Base-by-base conservation (phyloP, 2,888 invertebrate species). In the Chrysolina haemoptera region DNA sequence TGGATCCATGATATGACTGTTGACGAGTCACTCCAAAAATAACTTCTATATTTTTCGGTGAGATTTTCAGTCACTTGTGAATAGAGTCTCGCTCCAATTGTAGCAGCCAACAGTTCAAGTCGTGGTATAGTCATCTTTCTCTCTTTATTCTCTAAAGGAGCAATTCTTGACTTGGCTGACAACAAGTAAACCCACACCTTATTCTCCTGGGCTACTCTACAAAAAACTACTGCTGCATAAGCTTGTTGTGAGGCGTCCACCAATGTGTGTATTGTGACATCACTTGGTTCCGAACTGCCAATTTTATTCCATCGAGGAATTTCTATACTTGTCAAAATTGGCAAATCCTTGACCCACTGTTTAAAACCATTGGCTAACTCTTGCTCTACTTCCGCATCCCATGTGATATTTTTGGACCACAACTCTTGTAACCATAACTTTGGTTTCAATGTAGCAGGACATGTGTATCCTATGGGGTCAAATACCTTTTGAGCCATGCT, bases 11-110 rank as follows among this genome's bases (percentile, higher is more conserved):
- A 71, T 4, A 83, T 63, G 0, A 80, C 83, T 3, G 79, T 82
- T 1, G 78, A 75, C 0, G 81, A 81, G 65, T 83, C 83, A 50
- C 75, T 80, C 83, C 82, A 84, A 70, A 77, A 82, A 72, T 62
- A 71, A n/a, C n/a, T n/a, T n/a, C n/a, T 27, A 12, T 62, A 22
- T 22, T 74, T 22, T 16, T 62, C 40, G 14, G 70, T 68, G 9
- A 83, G 46, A 27, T 69, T 64, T 48, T 62, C 41, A 27, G 1
- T 12, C 14, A 74, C 73, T 14, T 53, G 69, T 10, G 62, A 46
- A 18, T 71, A 84, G n/a, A n/a, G 69, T 71, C 83, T 71, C n/a
- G 69, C 69, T 40, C 68, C 71, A 71, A 74, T 71, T n/a, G 68
- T 71, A 22, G 74, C 71, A 6, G 64, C 72, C 40, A 77, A 50